A percentile compares a stretch with the other conserved stretches of the same genome.
These are phyloP conservation scores for Drosophila lini DNA, from an alignment of 1,140 invertebrate genomes.

Conservation along the genomic window DNA sequence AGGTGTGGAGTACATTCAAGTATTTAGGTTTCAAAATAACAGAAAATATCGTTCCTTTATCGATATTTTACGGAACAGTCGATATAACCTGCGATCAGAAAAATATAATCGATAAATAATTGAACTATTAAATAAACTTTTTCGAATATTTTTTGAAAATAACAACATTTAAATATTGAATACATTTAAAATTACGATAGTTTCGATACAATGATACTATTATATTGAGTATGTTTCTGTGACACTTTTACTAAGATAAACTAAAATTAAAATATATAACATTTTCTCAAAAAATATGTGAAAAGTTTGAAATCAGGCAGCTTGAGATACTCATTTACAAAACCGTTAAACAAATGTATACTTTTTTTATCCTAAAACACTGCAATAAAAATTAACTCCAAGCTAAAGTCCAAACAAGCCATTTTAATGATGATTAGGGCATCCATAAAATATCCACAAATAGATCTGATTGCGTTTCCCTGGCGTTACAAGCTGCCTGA, in stretches of 20 bases:
- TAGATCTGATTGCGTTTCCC: background rate
- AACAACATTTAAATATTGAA: too few species aligned
- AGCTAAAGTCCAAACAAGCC: background rate
- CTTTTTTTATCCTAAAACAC: background rate
- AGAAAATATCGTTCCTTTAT: background rate
- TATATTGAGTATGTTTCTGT: too few species aligned
- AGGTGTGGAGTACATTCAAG: too few species aligned
- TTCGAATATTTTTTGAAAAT: too few species aligned
- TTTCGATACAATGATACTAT: too few species aligned
- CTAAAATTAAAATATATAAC: background rate
- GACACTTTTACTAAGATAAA: too few species aligned
- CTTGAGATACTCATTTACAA: background rate
- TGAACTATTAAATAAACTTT: too few species aligned
- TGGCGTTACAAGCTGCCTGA: constrained; percentile 20
- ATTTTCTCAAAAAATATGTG: background rate
- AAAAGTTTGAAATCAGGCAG: too few species aligned
- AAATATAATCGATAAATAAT: too few species aligned
- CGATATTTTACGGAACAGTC: too few species aligned
- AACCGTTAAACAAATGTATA: background rate
- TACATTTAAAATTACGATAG: too few species aligned
- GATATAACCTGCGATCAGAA: too few species aligned
- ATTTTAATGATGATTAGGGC: constrained; percentile 6
- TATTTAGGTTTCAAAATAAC: background rate
- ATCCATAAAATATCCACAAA: constrained; percentile 9
- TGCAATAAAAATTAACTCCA: background rate